Conservation (phyloP, 2,113 vertebrate genomes). For the Piaya cayana region DNA sequence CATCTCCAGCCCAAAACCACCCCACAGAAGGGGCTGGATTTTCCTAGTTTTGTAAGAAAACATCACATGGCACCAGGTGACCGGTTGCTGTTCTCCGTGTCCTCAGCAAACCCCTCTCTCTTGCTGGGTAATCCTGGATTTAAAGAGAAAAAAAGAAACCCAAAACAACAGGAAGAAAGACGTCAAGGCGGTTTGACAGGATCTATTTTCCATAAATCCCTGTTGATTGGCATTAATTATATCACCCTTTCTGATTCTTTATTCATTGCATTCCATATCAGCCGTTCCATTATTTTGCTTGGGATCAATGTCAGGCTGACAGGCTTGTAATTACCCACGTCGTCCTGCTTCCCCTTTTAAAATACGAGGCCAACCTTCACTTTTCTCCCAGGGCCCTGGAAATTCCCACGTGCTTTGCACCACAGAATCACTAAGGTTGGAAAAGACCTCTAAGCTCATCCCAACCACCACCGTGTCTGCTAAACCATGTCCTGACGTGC, state of each 20-base stretch:
- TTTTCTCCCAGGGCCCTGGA: neutral
- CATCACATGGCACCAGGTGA: neutral
- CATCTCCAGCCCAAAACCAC: neutral
- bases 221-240: slow-evolving; percentile 59
- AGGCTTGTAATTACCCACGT: neutral
- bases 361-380: neutral
- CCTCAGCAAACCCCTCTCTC: neutral
- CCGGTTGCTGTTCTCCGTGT: accelerated
- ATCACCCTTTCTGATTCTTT: slow-evolving; percentile 38
- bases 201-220: slow-evolving; percentile 53
- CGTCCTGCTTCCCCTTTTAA: neutral
- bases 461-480: too few species aligned
- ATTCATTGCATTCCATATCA: slow-evolving; percentile 20
- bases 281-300: neutral
- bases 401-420: neutral
- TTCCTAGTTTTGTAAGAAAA: neutral
- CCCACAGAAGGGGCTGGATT: neutral
- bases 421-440: neutral
- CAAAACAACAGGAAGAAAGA: neutral
- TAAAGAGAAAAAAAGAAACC: neutral
- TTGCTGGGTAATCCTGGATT: neutral
- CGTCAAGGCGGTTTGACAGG: slow-evolving; percentile 31
- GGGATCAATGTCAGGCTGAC: slow-evolving; percentile 55
- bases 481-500: too few species aligned
- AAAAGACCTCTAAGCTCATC: too few species aligned